Evolutionary conservation across 2,113 vertebrate species (phyloP).

Genomic region (Phainopepla nitens): DNA sequence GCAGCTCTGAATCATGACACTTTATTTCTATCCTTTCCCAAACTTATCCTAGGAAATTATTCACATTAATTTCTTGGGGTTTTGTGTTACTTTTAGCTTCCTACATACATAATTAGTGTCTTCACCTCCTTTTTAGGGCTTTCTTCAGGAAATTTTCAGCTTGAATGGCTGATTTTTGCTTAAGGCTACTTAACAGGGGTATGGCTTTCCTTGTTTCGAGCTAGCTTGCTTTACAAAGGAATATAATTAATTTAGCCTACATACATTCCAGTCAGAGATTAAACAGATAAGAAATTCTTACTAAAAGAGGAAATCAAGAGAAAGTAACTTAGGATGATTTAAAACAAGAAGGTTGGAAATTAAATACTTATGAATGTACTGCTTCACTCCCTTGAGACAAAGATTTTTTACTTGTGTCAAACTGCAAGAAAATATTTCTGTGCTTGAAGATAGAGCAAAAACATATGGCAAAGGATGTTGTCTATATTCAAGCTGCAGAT

Average conservation of each 20-base stretch:
- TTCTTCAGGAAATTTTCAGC: not conserved
- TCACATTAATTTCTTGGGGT: not conserved
- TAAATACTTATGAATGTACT: not conserved
- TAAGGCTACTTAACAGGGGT: not conserved
- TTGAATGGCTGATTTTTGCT: not conserved
- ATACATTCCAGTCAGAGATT: not conserved
- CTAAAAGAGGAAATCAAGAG: not conserved
- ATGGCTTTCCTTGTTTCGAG: not conserved
- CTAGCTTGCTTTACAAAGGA: not conserved
- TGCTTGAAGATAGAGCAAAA: not conserved
- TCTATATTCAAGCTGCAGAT: not conserved
- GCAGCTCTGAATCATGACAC: not conserved
- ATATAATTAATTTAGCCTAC: not conserved
- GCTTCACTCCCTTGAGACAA: not conserved
- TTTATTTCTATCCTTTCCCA: not conserved
- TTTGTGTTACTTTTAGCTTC: not conserved
- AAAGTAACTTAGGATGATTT: not conserved
- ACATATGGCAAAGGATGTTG: not conserved
- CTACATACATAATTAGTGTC: not conserved
- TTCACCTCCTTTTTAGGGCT: not conserved
- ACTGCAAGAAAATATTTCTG: not conserved
- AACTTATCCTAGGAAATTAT: not conserved
- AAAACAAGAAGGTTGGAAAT: not conserved
- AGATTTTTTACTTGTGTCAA: not conserved
- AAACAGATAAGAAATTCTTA: not conserved